phyloP scores from a whole-genome alignment of 2,888 invertebrate species.

The Sycophila texana region DNA sequence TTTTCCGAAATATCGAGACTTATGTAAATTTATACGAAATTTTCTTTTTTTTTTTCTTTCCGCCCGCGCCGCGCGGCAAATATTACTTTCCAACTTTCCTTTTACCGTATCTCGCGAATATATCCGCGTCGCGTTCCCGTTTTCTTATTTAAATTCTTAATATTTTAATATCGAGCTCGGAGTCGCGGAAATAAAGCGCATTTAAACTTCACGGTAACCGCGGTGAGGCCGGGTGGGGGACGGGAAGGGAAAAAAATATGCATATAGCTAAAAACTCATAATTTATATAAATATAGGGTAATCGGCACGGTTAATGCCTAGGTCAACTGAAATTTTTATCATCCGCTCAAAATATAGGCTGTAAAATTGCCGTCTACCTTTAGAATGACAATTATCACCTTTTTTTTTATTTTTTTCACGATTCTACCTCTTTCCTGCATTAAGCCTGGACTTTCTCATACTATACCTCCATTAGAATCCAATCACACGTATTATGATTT shows the following conservation, averaged over 20 bases:
- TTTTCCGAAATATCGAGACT: slow-evolving; percentile 22
- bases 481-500: too few relatives aligned
- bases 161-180: slow-evolving; percentile 32
- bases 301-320: slow-evolving; percentile 1
- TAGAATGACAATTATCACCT: slow-evolving; percentile 10
- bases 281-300: slow-evolving; percentile 7
- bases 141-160: slow-evolving; percentile 43
- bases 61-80: not conserved
- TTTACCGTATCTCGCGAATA: slow-evolving; percentile 24
- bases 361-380: slow-evolving; percentile 9
- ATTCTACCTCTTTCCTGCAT: too few relatives aligned
- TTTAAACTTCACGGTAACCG: not conserved
- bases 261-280: not conserved
- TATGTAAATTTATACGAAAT: slow-evolving; percentile 42
- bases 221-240: not conserved
- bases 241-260: not conserved
- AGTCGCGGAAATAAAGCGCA: not conserved
- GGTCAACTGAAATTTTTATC: slow-evolving; percentile 17
- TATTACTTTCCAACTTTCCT: slow-evolving; percentile 46
- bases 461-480: too few relatives aligned
- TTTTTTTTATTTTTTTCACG: slow-evolving; percentile 11
- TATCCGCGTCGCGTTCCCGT: slow-evolving; percentile 28
- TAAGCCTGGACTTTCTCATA: too few relatives aligned
- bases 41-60: slow-evolving; percentile 11
- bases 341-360: slow-evolving; percentile 17